Base-by-base conservation (phyloP, 1,140 invertebrate species). In the Apocrypta bakeri region DNA sequence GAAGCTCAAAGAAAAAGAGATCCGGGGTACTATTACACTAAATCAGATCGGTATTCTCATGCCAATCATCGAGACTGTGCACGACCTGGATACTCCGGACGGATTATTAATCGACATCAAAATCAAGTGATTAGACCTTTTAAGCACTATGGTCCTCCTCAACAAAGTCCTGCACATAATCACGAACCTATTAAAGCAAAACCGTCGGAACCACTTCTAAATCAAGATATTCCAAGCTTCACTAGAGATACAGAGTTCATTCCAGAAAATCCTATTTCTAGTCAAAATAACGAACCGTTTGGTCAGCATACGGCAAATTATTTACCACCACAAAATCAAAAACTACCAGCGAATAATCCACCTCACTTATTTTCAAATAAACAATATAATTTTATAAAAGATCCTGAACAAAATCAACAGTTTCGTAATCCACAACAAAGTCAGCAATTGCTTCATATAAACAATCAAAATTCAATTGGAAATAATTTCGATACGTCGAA, bases 291-390 rank as follows among this genome's bases (percentile, higher is more conserved):
- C 21, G 84, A 88, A 83, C 90, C 91, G 0, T 92, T 92, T 37
- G 88, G 88, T 33, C 83, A 83, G 6, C 85, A 91, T 66, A 87
- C 87, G 6, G 90, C 91, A 0, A 88, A 90, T 63, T 92, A 92
- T 80, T 83, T 92, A n/a, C 91, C 91, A 24, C 91, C 91, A 1
- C 87, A 86, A 37, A 92, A 92, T 83, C 91, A 92, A 33, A 87
- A 88, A 33, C 80, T 91, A 6, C 91, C 91, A 0, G 25, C 24
- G 0, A 85, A 87, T 61, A 25, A 85, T 8, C 6, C 83, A 0
- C 29, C 85, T 2, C 40, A 84, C 11, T 64, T 61, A 8, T 92
- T 92, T 63, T 80, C 85, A 0, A 17, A 79, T 21, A 9, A 79
- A 2, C 25, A 79, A 33, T 17, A 72, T 72, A 21, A 82, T 14